phyloP scores from a whole-genome alignment of 2,113 vertebrate species.

The Capreolus pygargus region DNA sequence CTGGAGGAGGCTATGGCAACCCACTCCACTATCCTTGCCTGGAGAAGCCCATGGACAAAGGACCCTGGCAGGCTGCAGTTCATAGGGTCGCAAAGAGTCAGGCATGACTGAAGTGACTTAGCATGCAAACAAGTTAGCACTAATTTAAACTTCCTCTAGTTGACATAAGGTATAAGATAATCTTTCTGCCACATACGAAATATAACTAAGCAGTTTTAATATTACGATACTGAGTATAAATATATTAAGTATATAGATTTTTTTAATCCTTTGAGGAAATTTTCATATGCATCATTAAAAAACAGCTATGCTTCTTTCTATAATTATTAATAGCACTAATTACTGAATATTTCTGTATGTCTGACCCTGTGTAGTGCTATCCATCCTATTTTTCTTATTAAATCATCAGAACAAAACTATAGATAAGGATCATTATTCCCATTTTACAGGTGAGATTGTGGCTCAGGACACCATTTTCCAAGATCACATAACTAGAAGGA shows the following conservation, averaged over 20 bases:
- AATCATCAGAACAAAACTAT: background rate
- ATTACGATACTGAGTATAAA: background rate
- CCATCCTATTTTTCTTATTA: background rate
- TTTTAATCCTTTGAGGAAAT: background rate
- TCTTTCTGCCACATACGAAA: background rate
- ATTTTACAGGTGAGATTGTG: background rate
- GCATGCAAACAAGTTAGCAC: background rate
- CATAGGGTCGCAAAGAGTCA: background rate
- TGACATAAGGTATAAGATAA: background rate
- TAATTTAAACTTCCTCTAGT: background rate
- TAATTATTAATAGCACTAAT: background rate
- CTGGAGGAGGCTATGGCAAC: background rate
- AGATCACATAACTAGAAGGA: background rate
- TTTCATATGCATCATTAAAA: background rate
- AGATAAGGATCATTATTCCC: background rate
- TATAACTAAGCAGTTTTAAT: background rate
- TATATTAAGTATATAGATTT: background rate
- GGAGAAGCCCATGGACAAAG: background rate
- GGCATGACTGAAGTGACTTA: background rate
- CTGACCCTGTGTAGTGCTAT: background rate
- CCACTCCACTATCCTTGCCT: background rate
- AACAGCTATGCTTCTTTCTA: background rate
- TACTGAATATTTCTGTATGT: background rate
- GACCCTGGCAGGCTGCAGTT: background rate
- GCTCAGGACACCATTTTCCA: background rate